Base-by-base conservation (phyloP, 2,888 invertebrate species). In the Eupithecia subumbrata region DNA sequence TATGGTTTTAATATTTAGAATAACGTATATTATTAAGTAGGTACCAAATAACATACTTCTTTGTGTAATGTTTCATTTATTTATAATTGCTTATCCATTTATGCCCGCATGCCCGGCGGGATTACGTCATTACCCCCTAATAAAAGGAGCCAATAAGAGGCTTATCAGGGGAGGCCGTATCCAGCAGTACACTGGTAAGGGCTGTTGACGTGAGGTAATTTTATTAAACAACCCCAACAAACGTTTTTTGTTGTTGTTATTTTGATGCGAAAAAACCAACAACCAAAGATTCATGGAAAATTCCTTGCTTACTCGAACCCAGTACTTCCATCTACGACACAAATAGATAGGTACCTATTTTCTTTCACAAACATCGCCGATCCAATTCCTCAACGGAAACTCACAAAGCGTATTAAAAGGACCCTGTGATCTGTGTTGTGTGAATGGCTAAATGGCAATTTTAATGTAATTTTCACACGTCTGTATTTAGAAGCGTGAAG, bases 401-500 rank as follows among this genome's bases (percentile, higher is more conserved):
- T 25, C 12, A 25, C 60, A 25, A 60, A 60, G 60, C 60, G 60
- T 60, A 25, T 60, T 60, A 60, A 60, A n/a, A 14, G 60, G 60
- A 25, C 63, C 68, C 63, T 73, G 71, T 76, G 63, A 76, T 74
- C 72, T 45, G 66, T 75, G 79, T 79, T 69, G 77, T 77, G 81
- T 77, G 66, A 78, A 78, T 77, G 75, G 52, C 76, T 66, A 66
- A 75, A 79, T 69, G 69, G 34, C 71, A 74, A 74, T 78, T 78
- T 70, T 72, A 78, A 81, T 80, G 78, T 80, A 78, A 81, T 81
- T 81, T 76, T 74, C 76, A 72, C 76, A 77, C 77, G 80, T 76
- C 70, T 77, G 78, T 74, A 78, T 78, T 52, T 75, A 76, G 75
- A 78, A 76, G 80, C 73, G 79, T 76, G 73, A 76, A 75, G 76